Evolutionary conservation across 2,888 invertebrate species (phyloP).

Genomic region (Sylvicola fuscatus): DNA sequence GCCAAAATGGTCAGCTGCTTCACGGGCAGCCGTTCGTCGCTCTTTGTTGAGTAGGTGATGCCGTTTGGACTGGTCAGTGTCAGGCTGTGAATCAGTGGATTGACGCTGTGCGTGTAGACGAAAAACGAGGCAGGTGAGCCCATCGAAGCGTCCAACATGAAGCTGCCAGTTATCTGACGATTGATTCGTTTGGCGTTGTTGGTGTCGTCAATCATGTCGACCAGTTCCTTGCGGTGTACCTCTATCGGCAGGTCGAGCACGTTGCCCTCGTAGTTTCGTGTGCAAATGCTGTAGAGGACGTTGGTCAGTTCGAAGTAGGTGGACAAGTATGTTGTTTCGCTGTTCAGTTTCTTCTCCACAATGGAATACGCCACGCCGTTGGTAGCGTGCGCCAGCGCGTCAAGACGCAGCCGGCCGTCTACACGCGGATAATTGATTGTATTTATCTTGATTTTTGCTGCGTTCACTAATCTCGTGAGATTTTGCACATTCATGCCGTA

Average conservation of each 20-base stretch:
- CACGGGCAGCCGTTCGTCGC: slow-evolving; percentile 27
- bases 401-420: slow-evolving; percentile 23
- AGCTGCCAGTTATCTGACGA: slow-evolving; percentile 29
- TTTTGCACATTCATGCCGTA: slow-evolving; percentile 22
- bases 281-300: slow-evolving; percentile 27
- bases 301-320: slow-evolving; percentile 32
- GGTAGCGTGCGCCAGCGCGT: slow-evolving; percentile 12
- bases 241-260: slow-evolving; percentile 27
- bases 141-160: slow-evolving; percentile 30
- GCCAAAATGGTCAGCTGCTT: slow-evolving; percentile 30
- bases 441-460: slow-evolving; percentile 27
- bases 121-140: slow-evolving; percentile 31
- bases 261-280: slow-evolving; percentile 27
- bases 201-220: slow-evolving; percentile 8
- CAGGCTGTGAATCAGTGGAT: slow-evolving; percentile 29
- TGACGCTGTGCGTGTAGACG: slow-evolving; percentile 29
- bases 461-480: slow-evolving; percentile 16
- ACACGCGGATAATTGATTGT: slow-evolving; percentile 33
- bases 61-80: slow-evolving; percentile 30
- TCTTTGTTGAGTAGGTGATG: slow-evolving; percentile 24
- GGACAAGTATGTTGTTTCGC: slow-evolving; percentile 27
- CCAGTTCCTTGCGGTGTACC: slow-evolving; percentile 11
- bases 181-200: slow-evolving; percentile 6
- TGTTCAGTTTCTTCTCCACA: slow-evolving; percentile 30
- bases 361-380: slow-evolving; percentile 24